A percentile compares a stretch with the other conserved stretches of the same genome.
Conservation (phyloP, 2,113 vertebrate species). For the Esox niger region DNA sequence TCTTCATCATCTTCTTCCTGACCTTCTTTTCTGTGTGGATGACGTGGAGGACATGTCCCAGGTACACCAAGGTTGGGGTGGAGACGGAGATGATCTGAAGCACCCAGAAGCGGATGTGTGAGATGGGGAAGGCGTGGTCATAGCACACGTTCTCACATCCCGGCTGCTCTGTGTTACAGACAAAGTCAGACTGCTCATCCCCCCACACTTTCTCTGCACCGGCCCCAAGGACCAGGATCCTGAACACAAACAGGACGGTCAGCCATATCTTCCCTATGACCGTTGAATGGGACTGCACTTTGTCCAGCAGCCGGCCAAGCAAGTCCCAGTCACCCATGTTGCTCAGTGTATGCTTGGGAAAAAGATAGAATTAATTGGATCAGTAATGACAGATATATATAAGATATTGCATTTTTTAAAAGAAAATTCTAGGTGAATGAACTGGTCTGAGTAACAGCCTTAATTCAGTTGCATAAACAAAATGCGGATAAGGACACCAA, state of each 20-base stretch:
- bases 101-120: conserved; percentile 95
- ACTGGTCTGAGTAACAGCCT: neutral
- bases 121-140: conserved; percentile 94
- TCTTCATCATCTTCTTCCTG: conserved; percentile 73
- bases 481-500: conserved; percentile 19
- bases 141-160: conserved; percentile 98
- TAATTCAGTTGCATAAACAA: neutral
- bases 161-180: conserved; percentile 94
- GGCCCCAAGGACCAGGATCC: conserved; percentile 87
- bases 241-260: conserved; percentile 93
- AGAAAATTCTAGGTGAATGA: too few species aligned
- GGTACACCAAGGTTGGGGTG: conserved; percentile 90
- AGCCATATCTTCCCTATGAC: conserved; percentile 97
- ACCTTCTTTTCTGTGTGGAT: conserved; percentile 87
- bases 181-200: conserved; percentile 93
- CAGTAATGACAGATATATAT: neutral
- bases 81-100: conserved; percentile 96
- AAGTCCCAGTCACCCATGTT: conserved; percentile 95
- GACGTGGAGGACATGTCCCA: conserved; percentile 90
- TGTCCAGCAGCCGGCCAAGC: conserved; percentile 89
- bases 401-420: neutral
- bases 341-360: neutral
- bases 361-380: too few species aligned
- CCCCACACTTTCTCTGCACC: conserved; percentile 93
- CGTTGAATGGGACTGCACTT: conserved; percentile 92